Base-by-base conservation (phyloP, 2,888 invertebrate genomes). In the Phorcus lineatus region DNA sequence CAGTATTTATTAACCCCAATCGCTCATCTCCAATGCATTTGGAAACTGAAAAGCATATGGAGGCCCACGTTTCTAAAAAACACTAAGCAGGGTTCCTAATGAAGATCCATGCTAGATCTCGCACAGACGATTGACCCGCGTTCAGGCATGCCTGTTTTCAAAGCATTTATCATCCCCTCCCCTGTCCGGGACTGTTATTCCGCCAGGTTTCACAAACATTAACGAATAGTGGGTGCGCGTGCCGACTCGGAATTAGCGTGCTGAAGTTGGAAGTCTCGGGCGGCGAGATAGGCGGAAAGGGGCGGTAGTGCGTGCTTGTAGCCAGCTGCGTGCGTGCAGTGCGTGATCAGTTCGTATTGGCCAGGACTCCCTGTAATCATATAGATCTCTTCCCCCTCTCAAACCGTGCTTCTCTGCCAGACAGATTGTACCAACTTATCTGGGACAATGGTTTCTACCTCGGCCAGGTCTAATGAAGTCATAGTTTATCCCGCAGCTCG, bases 181-280 rank as follows among this genome's bases (percentile, higher is more conserved):
- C 19, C 70, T 70, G 70, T 70, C 70, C 36, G 70, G 24, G 70
- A n/a, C 70, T 40, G 70, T 70, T 70, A 70, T 70, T 70, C 70
- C 70, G 36, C 28, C 16, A 70, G 70, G 70, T 70, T 70, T 70
- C 70, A 31, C 70, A 70, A 70, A 70, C 70, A 70, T 70, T 70
- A 70, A 70, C 70, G 70, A 36, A 70, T 70, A 70, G 70, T 36
- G 36, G 31, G 17, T 36, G 70, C 70, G 70, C 70, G 70, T 70
- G 70, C 70, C 70, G n/a, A 70, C 19, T 28, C 28, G 40, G 70
- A 40, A 70, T 70, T 70, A 70, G 70, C 70, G 70, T 70, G 70
- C 70, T 36, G 19, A 31, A 40, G 28, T 70, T 36, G 16, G 36
- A 40, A 40, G 70, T 70, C 70, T 70, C 70, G 70, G 70, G 70